Evolutionary conservation across 2,888 invertebrate genomes (phyloP).

Genomic region (Lithophane ornitopus): DNA sequence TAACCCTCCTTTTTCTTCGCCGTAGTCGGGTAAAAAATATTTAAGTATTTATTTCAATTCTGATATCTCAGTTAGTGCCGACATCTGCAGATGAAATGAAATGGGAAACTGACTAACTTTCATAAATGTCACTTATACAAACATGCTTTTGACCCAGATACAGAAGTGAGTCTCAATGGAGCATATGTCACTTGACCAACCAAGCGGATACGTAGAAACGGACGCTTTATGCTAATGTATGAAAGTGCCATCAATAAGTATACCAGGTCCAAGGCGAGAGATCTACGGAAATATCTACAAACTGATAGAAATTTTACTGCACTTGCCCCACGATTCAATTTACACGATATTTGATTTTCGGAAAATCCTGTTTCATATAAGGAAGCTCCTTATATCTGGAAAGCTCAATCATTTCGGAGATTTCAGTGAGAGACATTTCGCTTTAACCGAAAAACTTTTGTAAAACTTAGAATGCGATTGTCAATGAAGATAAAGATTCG

Average conservation of each 20-base stretch:
- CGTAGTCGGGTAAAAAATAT: too few species aligned
- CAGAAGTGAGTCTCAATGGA: constrained; percentile 42
- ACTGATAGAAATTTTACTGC: background rate
- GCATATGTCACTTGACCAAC: constrained; percentile 55
- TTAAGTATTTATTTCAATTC: background rate
- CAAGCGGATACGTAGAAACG: constrained; percentile 54
- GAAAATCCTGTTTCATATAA: background rate
- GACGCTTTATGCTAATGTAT: constrained; percentile 47
- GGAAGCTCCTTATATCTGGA: background rate
- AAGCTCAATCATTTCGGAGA: background rate
- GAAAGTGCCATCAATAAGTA: constrained; percentile 58
- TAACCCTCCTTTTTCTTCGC: too few species aligned
- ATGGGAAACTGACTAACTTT: constrained; percentile 57
- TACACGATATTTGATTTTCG: background rate
- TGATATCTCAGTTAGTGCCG: background rate
- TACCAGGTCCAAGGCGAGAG: constrained; percentile 11
- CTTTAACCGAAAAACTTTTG: background rate
- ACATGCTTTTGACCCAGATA: constrained; percentile 55
- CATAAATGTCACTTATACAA: constrained; percentile 61
- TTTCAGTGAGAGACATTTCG: background rate
- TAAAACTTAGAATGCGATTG: background rate
- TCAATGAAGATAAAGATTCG: background rate
- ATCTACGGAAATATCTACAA: constrained; percentile 5
- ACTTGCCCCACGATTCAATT: background rate
- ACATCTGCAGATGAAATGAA: constrained; percentile 26